Evolutionary conservation across 2,113 vertebrate species (phyloP), one percentile per base, ranked within the genome.

Genomic region (Lampris incognitus): DNA sequence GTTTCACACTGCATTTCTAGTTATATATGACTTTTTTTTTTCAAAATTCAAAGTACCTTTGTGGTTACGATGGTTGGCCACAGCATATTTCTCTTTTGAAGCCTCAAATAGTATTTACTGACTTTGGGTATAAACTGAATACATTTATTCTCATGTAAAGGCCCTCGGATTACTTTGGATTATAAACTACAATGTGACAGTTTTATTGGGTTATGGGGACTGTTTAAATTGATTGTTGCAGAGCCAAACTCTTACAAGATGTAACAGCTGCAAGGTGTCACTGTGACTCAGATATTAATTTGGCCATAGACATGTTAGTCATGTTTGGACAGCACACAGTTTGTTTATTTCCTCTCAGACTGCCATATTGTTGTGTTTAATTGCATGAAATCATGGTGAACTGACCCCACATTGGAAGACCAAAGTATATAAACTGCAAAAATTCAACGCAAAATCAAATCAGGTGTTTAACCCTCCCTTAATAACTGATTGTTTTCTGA

Each of bases 401-500:
- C 55, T 6, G 50, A 68, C 24, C 51, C 9, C 3, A n/a, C 2
- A 1, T 58, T 71, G 38, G n/a, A 38, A 69, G 72, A 74, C 74
- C 40, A 8, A 59, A 76, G 61, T 79, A 73, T 54, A 36, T 54
- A 65, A 78, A 82, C 57, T 72, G 58, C 42, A 48, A 54, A 59
- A 64, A 39, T 73, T 83, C n/a, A 73, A 74, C 83, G 80, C 50
- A 60, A 66, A 69, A 85, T 72, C 60, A 68, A 55, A 50, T 81
- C 82, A 78, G 80, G 78, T 69, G 9, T 50, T 49, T 85, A 65
- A 57, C 56, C 57, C 68, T 84, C 88, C 57, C 58, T 42, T 65
- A 42, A 79, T 76, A 78, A 79, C 64, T 84, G 85, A 90, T 88
- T 79, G 69, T 86, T 90, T 88, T 79, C 82, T 80, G 49, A 85